Conservation (phyloP, 2,888 invertebrate genomes). For the Kuschelorhynchus macadamiae region DNA sequence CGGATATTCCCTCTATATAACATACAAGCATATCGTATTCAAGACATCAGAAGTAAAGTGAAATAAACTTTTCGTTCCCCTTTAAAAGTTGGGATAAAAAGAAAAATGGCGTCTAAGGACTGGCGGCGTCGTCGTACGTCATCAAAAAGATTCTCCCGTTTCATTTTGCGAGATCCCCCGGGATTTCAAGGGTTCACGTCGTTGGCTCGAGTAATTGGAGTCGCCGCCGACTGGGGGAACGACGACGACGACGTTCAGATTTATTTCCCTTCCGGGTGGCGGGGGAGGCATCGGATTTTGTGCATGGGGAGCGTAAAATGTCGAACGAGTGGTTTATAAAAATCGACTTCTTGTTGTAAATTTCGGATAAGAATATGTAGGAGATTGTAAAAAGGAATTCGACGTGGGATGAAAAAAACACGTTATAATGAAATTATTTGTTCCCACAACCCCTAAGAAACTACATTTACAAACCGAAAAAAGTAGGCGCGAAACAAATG, state of each 20-base stretch:
- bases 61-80: constrained; percentile 29
- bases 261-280: constrained; percentile 49
- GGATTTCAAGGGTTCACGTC: constrained; percentile 46
- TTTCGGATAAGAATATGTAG: no score
- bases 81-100: constrained; percentile 19
- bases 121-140: constrained; percentile 38
- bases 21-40: no score
- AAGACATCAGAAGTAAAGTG: constrained; percentile 14
- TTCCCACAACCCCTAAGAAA: no score
- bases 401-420: no score
- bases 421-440: no score
- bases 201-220: constrained; percentile 50
- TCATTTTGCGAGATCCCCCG: constrained; percentile 41
- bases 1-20: no score
- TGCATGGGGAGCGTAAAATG: constrained; percentile 34
- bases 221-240: constrained; percentile 26
- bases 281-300: constrained; percentile 35
- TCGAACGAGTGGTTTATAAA: constrained; percentile 26
- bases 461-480: no score
- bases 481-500: no score
- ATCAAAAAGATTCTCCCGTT: constrained; percentile 47
- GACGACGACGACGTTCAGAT: constrained; percentile 37
- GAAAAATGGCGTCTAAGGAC: constrained; percentile 48
- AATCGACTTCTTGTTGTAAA: no score
- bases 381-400: no score